Base-by-base conservation (phyloP, 2,113 vertebrate genomes). In the Notiomystis cincta region DNA sequence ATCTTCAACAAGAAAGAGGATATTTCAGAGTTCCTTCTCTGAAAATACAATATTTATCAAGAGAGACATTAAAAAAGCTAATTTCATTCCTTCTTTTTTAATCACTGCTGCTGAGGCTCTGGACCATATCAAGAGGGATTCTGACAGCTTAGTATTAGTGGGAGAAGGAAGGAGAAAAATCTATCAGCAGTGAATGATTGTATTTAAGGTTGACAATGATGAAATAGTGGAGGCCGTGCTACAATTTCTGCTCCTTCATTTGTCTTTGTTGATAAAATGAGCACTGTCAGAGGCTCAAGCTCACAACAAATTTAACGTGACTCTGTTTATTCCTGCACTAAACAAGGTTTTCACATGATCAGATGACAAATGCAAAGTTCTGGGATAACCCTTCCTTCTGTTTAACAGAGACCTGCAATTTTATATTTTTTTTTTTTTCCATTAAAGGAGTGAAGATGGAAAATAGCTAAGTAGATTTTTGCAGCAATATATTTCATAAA, bases 201-300 rank as follows among this genome's bases (percentile, higher is more conserved):
- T 97, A 77, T 97, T 97, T 97, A 64, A 87, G 92, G 75, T 45
- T 95, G 97, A 98, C 94, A 96, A 38, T 97, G 96, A 98, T 91
- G 87, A 94, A 98, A 95, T 16, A 86, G 90, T 75, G 64, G 60
- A 61, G 75, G 77, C 83, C 3, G 1, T 72, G 60, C 73, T 93
- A 96, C 96, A 97, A 93, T 97, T 98, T 97, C 93, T 97, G 37
- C 51, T 73, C 44, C 42, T 96, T 93, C 96, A 97, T 98, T 98
- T 97, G 67, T 98, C 97, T 98, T 98, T 96, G 67, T 96, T 97
- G 96, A 90, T 97, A 95, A 98, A 98, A 98, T 82, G 60, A 97
- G 62, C 58, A 89, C 57, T 97, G 97, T 98, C 96, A 98, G 89
- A 97, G 94, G 94, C 85, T 96, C 14, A 24, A 95, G 69, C 70